Evolutionary conservation across 2,888 invertebrate genomes (phyloP), one percentile per base, ranked within the genome.

Genomic region (Stenotaenia linearis): DNA sequence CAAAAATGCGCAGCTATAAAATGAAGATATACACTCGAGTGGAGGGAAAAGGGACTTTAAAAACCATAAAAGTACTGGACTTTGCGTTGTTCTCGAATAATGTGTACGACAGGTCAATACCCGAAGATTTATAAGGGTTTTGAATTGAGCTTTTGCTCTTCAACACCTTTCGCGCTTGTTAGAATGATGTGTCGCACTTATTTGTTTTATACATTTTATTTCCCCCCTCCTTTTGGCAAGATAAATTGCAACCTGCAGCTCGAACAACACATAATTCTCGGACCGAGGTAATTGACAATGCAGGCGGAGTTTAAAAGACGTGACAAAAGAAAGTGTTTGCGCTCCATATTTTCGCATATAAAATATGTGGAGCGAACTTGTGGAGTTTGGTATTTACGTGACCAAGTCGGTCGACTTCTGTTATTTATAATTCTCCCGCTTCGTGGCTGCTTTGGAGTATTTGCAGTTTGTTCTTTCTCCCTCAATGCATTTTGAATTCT

Each of bases 21-120:
- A 69, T 28, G 69, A 28, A 25, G 28, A 69, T 28, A 69, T 2
- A 69, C 4, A 25, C 15, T 25, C 1, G 28, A 10, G 25, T 23
- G 12, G 23, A 23, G 25, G 28, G 25, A 5, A 10, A 69, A 69
- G 25, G 25, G 69, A 28, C 69, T 69, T 69, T 69, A 28, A 69
- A 69, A 69, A n/a, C 69, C 9, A 69, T 69, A 69, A 69, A 69
- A 69, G 25, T 69, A 69, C 25, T 69, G 69, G 69, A 69, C 69
- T 69, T 23, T 28, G 69, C 7, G 69, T 28, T 25, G 25, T 69
- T 10, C 10, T 69, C 10, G 69, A 15, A 45, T 4, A 45, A 25
- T 69, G 69, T 69, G 69, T 23, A 69, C 69, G 69, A 69, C 69
- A 69, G 69, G 69, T 69, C 69, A 69, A 69, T 69, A 69, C 10